phyloP scores from a whole-genome alignment of 92 coral and sea anemone genomes.

The Palythoa grandis region DNA sequence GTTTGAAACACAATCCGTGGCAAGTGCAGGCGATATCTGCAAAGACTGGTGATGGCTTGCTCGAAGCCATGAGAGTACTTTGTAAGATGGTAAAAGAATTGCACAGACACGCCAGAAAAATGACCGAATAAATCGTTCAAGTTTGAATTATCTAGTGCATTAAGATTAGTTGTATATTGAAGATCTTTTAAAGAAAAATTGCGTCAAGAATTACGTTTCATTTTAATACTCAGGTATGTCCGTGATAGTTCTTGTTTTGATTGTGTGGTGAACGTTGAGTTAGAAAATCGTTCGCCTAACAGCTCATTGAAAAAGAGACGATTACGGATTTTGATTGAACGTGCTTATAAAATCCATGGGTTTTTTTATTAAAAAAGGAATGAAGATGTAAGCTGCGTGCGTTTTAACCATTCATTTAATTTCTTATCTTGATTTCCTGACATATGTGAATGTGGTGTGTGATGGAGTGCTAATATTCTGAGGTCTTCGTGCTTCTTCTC shows the following conservation, averaged over 20 bases:
- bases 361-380: neutral
- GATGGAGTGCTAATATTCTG: neutral
- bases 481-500: neutral
- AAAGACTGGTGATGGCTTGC: conserved; percentile 34
- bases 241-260: neutral
- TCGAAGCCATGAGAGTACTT: conserved; percentile 47
- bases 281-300: neutral
- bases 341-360: neutral
- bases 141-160: neutral
- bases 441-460: conserved; percentile 2
- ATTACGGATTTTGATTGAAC: neutral
- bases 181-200: neutral
- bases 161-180: neutral
- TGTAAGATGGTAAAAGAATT: conserved; percentile 43
- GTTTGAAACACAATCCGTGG: conserved; percentile 42
- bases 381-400: neutral
- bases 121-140: conserved; percentile 5
- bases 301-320: neutral
- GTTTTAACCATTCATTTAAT: conserved; percentile 3
- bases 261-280: neutral
- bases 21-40: conserved; percentile 45
- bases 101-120: conserved; percentile 22
- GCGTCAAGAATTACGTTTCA: conserved; percentile 18
- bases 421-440: conserved; percentile 4
- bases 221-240: conserved; percentile 23